A percentile compares a stretch with the other conserved stretches of the same genome.
phyloP scores from a whole-genome alignment of 2,797 vertebrate species.

The Ceryle rudis region DNA sequence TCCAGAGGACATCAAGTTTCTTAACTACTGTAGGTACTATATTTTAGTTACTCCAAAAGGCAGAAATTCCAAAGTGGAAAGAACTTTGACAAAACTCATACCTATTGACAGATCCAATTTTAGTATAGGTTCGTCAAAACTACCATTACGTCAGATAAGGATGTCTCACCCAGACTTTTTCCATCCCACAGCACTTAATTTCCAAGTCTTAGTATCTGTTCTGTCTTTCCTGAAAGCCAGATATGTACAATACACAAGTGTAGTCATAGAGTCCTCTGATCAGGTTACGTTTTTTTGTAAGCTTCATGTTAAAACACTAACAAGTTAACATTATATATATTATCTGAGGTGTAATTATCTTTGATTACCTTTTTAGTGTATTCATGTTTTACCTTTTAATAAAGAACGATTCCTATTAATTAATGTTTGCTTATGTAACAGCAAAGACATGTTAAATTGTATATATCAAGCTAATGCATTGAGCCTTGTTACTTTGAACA shows the following conservation, averaged over 20 bases:
- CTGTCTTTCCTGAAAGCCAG: neutral
- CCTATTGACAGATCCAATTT: neutral
- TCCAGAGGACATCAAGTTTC: neutral
- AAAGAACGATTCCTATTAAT: neutral
- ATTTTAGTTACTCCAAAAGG: neutral
- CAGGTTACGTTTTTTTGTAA: neutral
- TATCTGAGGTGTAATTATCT: conserved; percentile 24
- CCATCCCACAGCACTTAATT: neutral
- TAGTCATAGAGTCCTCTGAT: neutral
- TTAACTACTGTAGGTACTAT: neutral
- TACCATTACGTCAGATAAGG: neutral
- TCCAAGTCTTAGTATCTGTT: neutral
- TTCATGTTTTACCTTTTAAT: neutral
- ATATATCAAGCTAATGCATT: neutral
- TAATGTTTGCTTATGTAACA: neutral
- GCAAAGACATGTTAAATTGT: neutral
- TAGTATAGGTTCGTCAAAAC: neutral
- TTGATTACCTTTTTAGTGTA: conserved; percentile 9
- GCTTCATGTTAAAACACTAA: neutral
- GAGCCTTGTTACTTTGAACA: neutral
- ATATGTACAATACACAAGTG: neutral
- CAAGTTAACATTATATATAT: neutral
- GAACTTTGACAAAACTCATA: neutral
- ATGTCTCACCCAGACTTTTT: neutral
- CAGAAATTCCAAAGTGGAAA: neutral